Evolutionary conservation across 2,797 vertebrate species (phyloP), one percentile per base, ranked within the genome.

Genomic region (Gorsachius magnificus): DNA sequence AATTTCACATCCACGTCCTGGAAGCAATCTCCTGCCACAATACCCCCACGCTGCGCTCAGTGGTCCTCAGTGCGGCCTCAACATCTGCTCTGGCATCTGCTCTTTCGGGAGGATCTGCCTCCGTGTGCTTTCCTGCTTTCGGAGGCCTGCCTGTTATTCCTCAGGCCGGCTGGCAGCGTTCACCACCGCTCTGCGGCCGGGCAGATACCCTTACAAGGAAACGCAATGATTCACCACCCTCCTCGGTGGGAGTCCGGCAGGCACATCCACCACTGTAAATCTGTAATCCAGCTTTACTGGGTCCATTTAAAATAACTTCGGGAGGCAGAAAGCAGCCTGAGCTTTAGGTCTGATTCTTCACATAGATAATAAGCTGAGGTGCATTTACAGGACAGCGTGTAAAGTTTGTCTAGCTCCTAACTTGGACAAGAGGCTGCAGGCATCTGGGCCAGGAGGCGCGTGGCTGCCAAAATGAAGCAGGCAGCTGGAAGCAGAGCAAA

Each of bases 131-230:
- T 56, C 72, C 93, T 91, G 87, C 79, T 85, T 58, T 28, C 24
- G 20, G 10, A 80, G 43, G 66, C n/a, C 64, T 75, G 71, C 65
- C 82, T 81, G 88, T 10, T 25, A 8, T 18, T 28, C 69, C 95
- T 83, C 69, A 35, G 80, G 50, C 13, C 0, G 31, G 41, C 86
- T 89, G 69, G 83, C 89, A 93, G 83, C 1, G 0, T 5, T 74
- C 61, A 6, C 26, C 83, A 29, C 11, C 0, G 2, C 83, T 12
- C 83, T 25, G 64, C 0, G 0, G 36, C 35, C 1, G 0, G 14
- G 19, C 82, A 78, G 50, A 89, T 51, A 58, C 65, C 94, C 89
- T 66, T 95, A 84, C 83, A 94, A 92, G 91, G 91, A 87, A 82
- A 90, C 1, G 0, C 31, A 5, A 0, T 0, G 0, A 53, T 70